phyloP scores from a whole-genome alignment of 2,113 vertebrate genomes.

The Mola mola region DNA sequence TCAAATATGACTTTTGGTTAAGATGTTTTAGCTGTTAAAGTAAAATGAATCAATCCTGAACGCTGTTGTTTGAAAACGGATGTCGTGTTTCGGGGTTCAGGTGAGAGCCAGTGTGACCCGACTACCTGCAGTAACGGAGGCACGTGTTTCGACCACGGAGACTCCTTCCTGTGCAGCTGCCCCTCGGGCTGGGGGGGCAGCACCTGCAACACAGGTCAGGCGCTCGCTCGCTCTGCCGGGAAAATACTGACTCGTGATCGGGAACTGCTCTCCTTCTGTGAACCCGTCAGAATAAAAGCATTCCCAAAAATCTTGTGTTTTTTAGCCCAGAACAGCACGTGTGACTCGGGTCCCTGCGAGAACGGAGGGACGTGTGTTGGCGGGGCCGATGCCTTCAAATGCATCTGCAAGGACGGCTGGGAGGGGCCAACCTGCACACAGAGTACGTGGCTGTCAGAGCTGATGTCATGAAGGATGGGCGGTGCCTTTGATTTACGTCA shows the following conservation, averaged over 20 bases:
- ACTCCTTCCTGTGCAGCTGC: slow-evolving; percentile 91
- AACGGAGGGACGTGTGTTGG: slow-evolving; percentile 96
- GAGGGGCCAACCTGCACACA: slow-evolving; percentile 90
- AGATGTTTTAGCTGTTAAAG: too few species aligned
- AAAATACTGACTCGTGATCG: too few species aligned
- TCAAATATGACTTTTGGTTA: too few species aligned
- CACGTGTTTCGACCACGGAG: slow-evolving; percentile 91
- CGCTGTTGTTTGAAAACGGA: too few species aligned
- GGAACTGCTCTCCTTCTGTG: too few species aligned
- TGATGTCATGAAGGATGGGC: too few species aligned
- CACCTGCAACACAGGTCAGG: slow-evolving; percentile 91
- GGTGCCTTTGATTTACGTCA: too few species aligned
- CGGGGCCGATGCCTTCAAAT: slow-evolving; percentile 89
- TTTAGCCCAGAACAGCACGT: slow-evolving; percentile 91
- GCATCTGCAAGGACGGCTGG: slow-evolving; percentile 97
- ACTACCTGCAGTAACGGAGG: slow-evolving; percentile 93
- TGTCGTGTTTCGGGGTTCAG: slow-evolving; percentile 65
- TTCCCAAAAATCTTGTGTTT: slow-evolving; percentile 4
- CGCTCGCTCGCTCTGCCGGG: not conserved
- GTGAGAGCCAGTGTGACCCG: slow-evolving; percentile 93
- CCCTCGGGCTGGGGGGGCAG: slow-evolving; percentile 89
- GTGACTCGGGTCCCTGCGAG: slow-evolving; percentile 89
- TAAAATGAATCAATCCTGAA: too few species aligned
- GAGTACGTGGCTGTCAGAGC: too few species aligned
- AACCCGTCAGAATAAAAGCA: too few species aligned